A percentile compares a stretch with the other conserved stretches of the same genome.
phyloP scores from a whole-genome alignment of 2,888 invertebrate genomes.

The Rutpela maculata region DNA sequence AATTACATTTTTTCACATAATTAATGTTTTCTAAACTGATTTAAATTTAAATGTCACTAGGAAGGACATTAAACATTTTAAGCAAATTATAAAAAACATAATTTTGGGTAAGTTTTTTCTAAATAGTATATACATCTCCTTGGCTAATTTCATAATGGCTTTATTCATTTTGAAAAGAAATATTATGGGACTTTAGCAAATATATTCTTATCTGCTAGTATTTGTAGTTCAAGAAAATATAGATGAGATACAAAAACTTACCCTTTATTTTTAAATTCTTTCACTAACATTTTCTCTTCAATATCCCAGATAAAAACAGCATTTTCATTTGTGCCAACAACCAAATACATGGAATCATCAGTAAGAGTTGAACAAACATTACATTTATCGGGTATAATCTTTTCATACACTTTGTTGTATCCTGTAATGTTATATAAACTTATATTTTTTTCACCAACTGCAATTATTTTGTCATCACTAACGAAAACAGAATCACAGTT shows the following conservation, averaged over 20 bases:
- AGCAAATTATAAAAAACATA: too few relatives aligned
- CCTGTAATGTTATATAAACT: constrained; percentile 41
- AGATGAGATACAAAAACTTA: constrained; percentile 54
- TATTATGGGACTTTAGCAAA: too few relatives aligned
- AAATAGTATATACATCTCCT: too few relatives aligned
- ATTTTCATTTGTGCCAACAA: constrained; percentile 71
- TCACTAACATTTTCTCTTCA: constrained; percentile 48
- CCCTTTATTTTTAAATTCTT: constrained; percentile 61
- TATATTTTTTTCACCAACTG: constrained; percentile 48
- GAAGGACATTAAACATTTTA: too few relatives aligned
- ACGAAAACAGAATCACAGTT: constrained; percentile 44
- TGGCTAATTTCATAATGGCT: too few relatives aligned
- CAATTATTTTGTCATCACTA: constrained; percentile 44
- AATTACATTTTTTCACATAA: too few relatives aligned
- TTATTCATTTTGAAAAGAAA: too few relatives aligned
- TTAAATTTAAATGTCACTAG: too few relatives aligned
- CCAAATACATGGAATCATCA: constrained; percentile 72
- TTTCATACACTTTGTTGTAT: constrained; percentile 21
- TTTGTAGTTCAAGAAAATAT: constrained; percentile 10
- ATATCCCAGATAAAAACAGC: constrained; percentile 72
- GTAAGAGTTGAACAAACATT: constrained; percentile 55
- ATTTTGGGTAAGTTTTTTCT: too few relatives aligned
- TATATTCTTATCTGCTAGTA: constrained; percentile 17
- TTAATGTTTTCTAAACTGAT: too few relatives aligned
- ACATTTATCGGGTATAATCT: constrained; percentile 26